phyloP scores from a whole-genome alignment of 1,140 invertebrate genomes.

The Magallana ariakensis region DNA sequence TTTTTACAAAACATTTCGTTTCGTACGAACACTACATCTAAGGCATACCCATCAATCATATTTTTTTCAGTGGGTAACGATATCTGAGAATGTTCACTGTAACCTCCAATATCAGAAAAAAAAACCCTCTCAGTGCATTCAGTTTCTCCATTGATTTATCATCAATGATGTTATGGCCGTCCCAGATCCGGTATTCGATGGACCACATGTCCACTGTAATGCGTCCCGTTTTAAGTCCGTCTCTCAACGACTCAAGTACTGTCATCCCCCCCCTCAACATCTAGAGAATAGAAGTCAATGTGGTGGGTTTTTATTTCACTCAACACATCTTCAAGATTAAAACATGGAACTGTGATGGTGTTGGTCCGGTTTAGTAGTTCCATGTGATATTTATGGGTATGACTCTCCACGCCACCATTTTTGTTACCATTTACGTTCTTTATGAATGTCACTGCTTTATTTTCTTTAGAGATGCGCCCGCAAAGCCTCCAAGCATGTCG shows the following conservation, averaged over 20 bases:
- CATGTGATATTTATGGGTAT: neutral
- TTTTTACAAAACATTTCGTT: slow-evolving; percentile 22
- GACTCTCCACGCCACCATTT: neutral
- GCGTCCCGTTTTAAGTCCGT: neutral
- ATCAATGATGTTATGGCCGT: slow-evolving; percentile 18
- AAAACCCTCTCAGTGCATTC: slow-evolving; percentile 16
- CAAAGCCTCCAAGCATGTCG: slow-evolving; percentile 33
- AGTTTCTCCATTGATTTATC: slow-evolving; percentile 31
- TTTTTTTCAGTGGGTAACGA: neutral
- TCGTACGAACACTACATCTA: slow-evolving; percentile 42
- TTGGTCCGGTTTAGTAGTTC: neutral
- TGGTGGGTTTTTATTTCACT: neutral
- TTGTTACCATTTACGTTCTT: neutral
- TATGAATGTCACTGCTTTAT: neutral
- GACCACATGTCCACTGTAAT: slow-evolving; percentile 35
- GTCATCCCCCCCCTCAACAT: slow-evolving; percentile 37
- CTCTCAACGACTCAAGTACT: neutral
- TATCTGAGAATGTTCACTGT: slow-evolving; percentile 40
- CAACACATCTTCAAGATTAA: slow-evolving; percentile 3
- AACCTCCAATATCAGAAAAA: slow-evolving; percentile 35
- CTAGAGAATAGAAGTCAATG: slow-evolving; percentile 37
- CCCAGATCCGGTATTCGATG: slow-evolving; percentile 39
- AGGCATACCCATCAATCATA: neutral
- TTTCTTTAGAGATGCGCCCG: neutral
- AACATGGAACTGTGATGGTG: slow-evolving; percentile 9